Conservation (phyloP, 2,797 vertebrate species). For the Sternarchorhynchus goeldii region DNA sequence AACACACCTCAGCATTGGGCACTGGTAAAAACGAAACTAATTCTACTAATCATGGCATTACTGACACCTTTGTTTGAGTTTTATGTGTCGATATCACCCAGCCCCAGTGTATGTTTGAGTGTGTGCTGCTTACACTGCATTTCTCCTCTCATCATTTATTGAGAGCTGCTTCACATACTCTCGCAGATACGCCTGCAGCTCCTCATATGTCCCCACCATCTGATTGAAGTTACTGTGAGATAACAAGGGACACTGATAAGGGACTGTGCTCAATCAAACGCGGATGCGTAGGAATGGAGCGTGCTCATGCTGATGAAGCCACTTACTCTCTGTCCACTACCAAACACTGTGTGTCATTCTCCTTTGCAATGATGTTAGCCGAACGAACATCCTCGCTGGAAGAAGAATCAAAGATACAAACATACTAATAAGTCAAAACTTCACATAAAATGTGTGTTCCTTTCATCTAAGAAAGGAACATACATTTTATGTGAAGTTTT, state of each 20-base stretch:
- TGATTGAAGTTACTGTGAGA: constrained; percentile 77
- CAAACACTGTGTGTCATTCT: constrained; percentile 79
- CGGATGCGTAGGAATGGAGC: neutral
- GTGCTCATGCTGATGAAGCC: neutral
- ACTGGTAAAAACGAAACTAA: too few species aligned
- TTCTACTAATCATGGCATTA: too few species aligned
- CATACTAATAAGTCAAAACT: neutral
- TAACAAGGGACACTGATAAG: neutral
- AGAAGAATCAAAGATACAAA: constrained; percentile 10
- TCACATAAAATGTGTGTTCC: too few species aligned
- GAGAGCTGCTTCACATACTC: constrained; percentile 78
- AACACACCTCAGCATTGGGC: neutral
- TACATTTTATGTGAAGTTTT: too few species aligned
- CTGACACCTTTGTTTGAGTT: too few species aligned
- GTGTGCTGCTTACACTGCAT: constrained; percentile 68
- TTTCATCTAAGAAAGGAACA: neutral
- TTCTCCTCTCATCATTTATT: constrained; percentile 74
- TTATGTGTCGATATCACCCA: neutral
- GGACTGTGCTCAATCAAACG: neutral
- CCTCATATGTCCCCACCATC: constrained; percentile 82
- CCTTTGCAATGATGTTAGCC: constrained; percentile 78
- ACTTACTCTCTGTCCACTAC: constrained; percentile 84
- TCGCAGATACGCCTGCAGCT: constrained; percentile 76
- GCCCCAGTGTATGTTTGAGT: neutral
- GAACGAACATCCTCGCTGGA: constrained; percentile 81